These are phyloP conservation scores for Spialia ferax DNA, from an alignment of 2,888 invertebrate genomes.

Conservation along the genomic window DNA sequence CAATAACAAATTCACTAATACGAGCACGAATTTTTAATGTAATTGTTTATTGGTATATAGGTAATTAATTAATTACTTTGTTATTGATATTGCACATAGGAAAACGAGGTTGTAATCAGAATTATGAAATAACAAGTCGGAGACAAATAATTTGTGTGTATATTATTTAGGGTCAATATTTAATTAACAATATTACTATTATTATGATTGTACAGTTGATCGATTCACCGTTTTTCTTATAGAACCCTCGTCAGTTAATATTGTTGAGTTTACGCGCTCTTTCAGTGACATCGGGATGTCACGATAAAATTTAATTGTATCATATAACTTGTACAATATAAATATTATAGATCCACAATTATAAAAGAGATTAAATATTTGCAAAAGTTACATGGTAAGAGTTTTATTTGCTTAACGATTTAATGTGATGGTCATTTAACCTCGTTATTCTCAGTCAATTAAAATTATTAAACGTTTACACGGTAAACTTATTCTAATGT, in stretches of 20 bases:
- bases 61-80: conserved; percentile 66
- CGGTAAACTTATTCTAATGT: conserved; percentile 54
- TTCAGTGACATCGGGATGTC: conserved; percentile 66
- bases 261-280: conserved; percentile 69
- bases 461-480: conserved; percentile 54
- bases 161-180: conserved; percentile 76
- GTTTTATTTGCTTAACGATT: conserved; percentile 67
- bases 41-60: conserved; percentile 59
- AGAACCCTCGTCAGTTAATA: conserved; percentile 66
- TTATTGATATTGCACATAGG: conserved; percentile 82
- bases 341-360: conserved; percentile 87
- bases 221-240: conserved; percentile 67
- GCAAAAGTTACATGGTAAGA: conserved; percentile 81
- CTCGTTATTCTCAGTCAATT: conserved; percentile 57
- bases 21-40: conserved; percentile 75
- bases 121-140: conserved; percentile 73
- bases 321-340: conserved; percentile 86
- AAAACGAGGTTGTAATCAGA: conserved; percentile 83
- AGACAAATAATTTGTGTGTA: conserved; percentile 86
- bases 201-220: conserved; percentile 76
- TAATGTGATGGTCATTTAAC: not conserved
- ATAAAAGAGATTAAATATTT: conserved; percentile 88
- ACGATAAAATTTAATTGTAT: conserved; percentile 79
- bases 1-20: conserved; percentile 73
- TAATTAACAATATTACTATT: conserved; percentile 68